These are phyloP conservation scores for Lagria hirta DNA, from an alignment of 2,888 invertebrate genomes.

Conservation along the genomic window DNA sequence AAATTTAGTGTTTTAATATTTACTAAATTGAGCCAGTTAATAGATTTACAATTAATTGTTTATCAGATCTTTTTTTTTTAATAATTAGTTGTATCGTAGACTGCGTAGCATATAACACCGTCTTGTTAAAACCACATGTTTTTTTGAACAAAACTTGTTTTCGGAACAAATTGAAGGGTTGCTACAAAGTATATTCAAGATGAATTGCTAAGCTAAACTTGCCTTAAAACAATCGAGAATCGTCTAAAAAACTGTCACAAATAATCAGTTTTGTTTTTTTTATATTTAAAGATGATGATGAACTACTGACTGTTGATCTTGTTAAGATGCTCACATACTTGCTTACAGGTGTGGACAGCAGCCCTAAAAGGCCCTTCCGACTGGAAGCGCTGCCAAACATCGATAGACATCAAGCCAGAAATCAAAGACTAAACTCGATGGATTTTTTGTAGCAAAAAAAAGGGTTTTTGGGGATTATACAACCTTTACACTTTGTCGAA, in stretches of 20 bases:
- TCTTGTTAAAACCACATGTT: too few species aligned
- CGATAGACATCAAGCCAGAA: constrained; percentile 37
- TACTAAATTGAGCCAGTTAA: too few species aligned
- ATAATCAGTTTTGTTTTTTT: too few species aligned
- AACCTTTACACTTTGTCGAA: constrained; percentile 4
- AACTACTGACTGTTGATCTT: too few species aligned
- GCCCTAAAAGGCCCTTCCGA: constrained; percentile 44
- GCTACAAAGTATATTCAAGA: not conserved
- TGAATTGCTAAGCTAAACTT: not conserved
- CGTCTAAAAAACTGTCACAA: too few species aligned
- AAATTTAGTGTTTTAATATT: too few species aligned
- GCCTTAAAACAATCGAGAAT: constrained; percentile 1
- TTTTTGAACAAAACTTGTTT: not conserved
- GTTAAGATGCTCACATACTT: constrained; percentile 4
- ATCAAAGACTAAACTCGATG: constrained; percentile 40
- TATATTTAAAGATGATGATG: too few species aligned
- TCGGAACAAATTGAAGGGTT: not conserved
- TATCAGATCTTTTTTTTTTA: too few species aligned
- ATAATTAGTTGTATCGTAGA: too few species aligned
- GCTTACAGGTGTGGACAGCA: too few species aligned
- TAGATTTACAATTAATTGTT: too few species aligned
- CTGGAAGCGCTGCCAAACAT: constrained; percentile 52
- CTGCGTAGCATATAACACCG: too few species aligned
- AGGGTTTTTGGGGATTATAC: not conserved
- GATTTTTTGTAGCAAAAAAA: constrained; percentile 38